Conservation (phyloP, 2,113 vertebrate genomes). For the Labrus mixtus region DNA sequence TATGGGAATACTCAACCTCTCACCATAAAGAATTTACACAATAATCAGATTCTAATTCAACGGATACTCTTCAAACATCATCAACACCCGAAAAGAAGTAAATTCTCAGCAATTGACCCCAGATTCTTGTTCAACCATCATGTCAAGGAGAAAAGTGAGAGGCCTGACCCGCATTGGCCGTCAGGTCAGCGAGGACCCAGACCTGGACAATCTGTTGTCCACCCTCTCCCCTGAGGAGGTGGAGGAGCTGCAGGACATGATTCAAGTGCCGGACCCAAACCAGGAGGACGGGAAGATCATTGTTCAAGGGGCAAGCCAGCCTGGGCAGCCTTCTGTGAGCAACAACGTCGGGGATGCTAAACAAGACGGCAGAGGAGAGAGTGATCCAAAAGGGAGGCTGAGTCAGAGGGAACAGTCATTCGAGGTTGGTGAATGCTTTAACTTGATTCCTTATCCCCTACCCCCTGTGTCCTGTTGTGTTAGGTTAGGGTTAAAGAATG, state of each 20-base stretch:
- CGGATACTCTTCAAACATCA: background rate
- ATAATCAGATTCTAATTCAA: conserved; percentile 3
- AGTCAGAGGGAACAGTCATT: conserved; percentile 85
- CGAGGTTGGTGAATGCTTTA: conserved; percentile 84
- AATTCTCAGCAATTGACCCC: background rate
- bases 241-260: conserved; percentile 83
- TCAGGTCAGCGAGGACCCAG: conserved; percentile 87
- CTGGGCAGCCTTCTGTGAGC: conserved; percentile 30
- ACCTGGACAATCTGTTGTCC: conserved; percentile 86
- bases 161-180: conserved; percentile 82
- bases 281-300: conserved; percentile 80
- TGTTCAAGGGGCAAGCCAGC: conserved; percentile 77
- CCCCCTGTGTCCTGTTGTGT: background rate
- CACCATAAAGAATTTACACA: conserved; percentile 2
- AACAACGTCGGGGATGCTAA: conserved; percentile 60
- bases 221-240: conserved; percentile 85
- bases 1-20: conserved; percentile 28
- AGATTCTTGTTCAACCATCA: conserved; percentile 39
- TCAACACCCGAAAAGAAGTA: conserved; percentile 1
- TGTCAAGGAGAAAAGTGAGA: conserved; percentile 83
- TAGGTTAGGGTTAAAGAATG: background rate
- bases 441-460: background rate
- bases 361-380: conserved; percentile 70
- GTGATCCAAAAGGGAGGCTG: conserved; percentile 79
- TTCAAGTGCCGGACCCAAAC: conserved; percentile 88